Evolutionary conservation across 2,888 invertebrate genomes (phyloP), one percentile per base, ranked within the genome.

Genomic region (Dynastes grantii): DNA sequence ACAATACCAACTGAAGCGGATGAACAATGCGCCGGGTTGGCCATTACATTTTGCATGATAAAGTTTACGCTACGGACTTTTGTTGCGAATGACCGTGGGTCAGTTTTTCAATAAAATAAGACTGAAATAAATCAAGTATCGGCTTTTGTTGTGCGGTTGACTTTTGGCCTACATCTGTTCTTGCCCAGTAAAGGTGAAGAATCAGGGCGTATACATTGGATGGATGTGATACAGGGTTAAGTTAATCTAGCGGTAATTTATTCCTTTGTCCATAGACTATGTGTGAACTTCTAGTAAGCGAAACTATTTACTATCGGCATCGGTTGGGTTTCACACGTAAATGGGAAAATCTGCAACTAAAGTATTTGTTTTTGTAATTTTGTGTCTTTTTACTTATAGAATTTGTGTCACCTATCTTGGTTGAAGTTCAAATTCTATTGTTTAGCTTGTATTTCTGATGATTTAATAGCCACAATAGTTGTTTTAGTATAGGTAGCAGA

Each of bases 121-220:
- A 63, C 29, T 85, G 85, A 84, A 84, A 88, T 88, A 88, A 88
- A 88, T 88, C 88, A 88, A 86, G 86, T 85, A 87, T 86, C 82
- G 86, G 83, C 84, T 83, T 84, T 88, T 88, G 85, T 84, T 81
- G 80, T 86, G 86, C 81, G 88, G 88, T 88, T 88, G 88, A 87
- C 88, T 88, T 86, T 87, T 88, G 88, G 86, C 88, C 88, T 88
- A 88, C 88, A 88, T 88, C 88, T 88, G 88, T 88, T 87, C 87
- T 86, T 85, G 85, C 85, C 85, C 82, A 82, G 64, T 64, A 77
- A 70, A 81, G 81, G 81, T 81, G 85, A 87, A 85, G 83, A 85
- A 85, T 84, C 83, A 80, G 81, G 80, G 83, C 45, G 45, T 45
- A 45, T 45, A 45, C 45, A 8, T 8, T 8, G 45, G 8, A 45